Evolutionary conservation across 2,797 vertebrate species (phyloP).

Genomic region (Sebastes paucispinis): DNA sequence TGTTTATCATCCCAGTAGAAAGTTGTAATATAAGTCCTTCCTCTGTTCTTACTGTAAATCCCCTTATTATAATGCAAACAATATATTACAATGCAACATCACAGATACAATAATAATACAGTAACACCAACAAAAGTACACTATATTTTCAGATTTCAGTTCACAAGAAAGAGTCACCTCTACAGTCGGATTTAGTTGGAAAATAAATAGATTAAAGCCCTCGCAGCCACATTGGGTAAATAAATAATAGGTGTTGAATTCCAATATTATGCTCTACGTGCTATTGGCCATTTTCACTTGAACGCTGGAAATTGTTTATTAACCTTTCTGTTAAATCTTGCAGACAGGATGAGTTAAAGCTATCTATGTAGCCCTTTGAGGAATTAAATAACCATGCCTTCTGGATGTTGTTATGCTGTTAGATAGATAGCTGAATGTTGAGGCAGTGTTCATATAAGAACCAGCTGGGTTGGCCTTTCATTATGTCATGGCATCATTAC

Average conservation of each 20-base stretch:
- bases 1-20: constrained; percentile 8
- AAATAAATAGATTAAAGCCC: constrained; percentile 21
- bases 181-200: neutral
- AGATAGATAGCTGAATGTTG: neutral
- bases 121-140: neutral
- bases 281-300: constrained; percentile 1
- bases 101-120: neutral
- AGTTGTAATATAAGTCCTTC: neutral
- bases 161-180: constrained; percentile 23
- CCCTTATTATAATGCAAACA: constrained; percentile 17
- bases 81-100: neutral
- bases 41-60: constrained; percentile 13
- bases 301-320: constrained; percentile 18
- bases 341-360: neutral
- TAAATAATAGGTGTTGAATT: constrained; percentile 28
- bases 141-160: constrained; percentile 2
- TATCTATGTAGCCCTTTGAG: neutral
- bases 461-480: constrained; percentile 9
- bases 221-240: constrained; percentile 7
- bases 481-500: constrained; percentile 1
- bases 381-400: neutral
- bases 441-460: neutral
- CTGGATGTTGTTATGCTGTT: neutral
- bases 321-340: constrained; percentile 1
- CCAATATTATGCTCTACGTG: neutral